These are phyloP conservation scores for Xanthostigma xanthostigma DNA, from an alignment of 2,888 invertebrate genomes.

Conservation along the genomic window DNA sequence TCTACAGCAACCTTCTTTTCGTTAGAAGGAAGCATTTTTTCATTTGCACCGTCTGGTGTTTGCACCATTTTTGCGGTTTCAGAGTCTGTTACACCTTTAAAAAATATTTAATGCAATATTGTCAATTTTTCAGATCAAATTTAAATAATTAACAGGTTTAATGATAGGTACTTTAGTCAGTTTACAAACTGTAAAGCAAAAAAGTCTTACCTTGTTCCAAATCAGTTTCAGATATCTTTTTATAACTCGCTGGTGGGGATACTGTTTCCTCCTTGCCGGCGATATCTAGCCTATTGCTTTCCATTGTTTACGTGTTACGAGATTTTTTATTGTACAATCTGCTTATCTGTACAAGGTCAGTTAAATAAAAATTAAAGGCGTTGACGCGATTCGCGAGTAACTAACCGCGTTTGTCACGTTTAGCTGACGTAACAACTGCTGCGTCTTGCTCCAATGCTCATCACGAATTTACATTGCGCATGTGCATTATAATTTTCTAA, in stretches of 20 bases:
- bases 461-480: no score
- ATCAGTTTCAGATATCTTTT: constrained; percentile 40
- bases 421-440: no score
- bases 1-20: constrained; percentile 40
- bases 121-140: not conserved
- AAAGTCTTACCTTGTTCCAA: constrained; percentile 30
- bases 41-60: constrained; percentile 47
- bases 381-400: not conserved
- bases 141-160: no score
- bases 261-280: constrained; percentile 18
- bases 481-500: no score
- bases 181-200: constrained; percentile 5
- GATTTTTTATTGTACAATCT: not conserved
- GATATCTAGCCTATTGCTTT: constrained; percentile 32
- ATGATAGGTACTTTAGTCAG: not conserved
- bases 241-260: constrained; percentile 30
- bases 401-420: no score
- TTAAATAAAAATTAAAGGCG: not conserved
- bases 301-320: constrained; percentile 19
- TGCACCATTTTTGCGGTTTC: constrained; percentile 30
- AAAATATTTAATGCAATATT: not conserved
- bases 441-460: no score
- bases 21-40: constrained; percentile 48
- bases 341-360: not conserved
- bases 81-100: constrained; percentile 19